Evolutionary conservation across 2,113 vertebrate genomes (phyloP), one percentile per base, ranked within the genome.

Genomic region (Bambusicola thoracicus): DNA sequence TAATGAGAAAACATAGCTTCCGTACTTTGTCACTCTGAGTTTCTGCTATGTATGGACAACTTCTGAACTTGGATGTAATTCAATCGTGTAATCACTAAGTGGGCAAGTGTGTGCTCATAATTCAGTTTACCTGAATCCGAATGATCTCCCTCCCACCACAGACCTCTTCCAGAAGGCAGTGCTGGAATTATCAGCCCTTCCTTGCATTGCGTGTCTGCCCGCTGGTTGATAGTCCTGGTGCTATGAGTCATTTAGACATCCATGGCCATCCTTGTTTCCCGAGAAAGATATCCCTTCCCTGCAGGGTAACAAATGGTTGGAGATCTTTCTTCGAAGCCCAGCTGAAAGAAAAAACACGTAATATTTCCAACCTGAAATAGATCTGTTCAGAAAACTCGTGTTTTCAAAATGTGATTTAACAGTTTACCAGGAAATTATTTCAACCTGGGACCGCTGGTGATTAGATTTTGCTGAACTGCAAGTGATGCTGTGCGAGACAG

Each of bases 1-100:
- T 95, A 90, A 96, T 93, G 95, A 96, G 90, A 65, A 95, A 93
- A 86, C 86, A 84, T n/a, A 29, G 13, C 69, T 70, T 38, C 80
- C 51, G 5, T 32, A 13, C 78, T 81, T 51, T 3, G 17, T 24
- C 40, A 51, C 51, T 46, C 72, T 0, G 34, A 46, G 46, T 81
- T 85, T 86, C 69, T 43, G 13, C 78, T 38, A 13, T 49, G 2
- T 53, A 8, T 5, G 85, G 76, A 32, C 77, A 30, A 19, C 61
- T 80, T 72, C 80, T 80, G 3, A 90, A 90, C 72, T 58, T n/a
- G 51, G 2, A 0, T 70, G 73, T 88, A 88, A 94, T 90, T 81
- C 77, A 85, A 90, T 75, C 49, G 6, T 27, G 46, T 63, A 38
- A 48, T 87, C 79, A 19, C 82, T 67, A 93, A 41, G 41, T 30